These are phyloP conservation scores for Monoplex corrugatus DNA, from an alignment of 2,888 invertebrate species.

Conservation along the genomic window DNA sequence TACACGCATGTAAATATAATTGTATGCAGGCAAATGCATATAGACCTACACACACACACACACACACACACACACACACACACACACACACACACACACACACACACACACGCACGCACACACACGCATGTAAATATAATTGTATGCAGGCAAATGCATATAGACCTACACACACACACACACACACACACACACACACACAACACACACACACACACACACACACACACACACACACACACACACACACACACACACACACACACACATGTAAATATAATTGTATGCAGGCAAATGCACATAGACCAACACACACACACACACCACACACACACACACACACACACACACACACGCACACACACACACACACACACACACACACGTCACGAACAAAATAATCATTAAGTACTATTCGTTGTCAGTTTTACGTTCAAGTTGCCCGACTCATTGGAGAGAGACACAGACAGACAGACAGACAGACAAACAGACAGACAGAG, in stretches of 20 bases:
- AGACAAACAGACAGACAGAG: background rate
- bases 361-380: background rate
- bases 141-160: background rate
- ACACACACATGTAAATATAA: background rate
- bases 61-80: background rate
- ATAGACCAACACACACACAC: background rate
- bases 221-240: too few relatives aligned
- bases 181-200: too few relatives aligned
- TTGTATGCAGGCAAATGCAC: background rate
- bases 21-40: too few relatives aligned
- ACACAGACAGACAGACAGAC: background rate
- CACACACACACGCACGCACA: background rate
- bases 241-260: too few relatives aligned
- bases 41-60: background rate
- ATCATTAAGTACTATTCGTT: too few relatives aligned
- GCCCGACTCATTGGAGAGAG: too few relatives aligned
- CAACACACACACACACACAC: too few relatives aligned
- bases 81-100: background rate
- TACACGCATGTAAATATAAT: too few relatives aligned
- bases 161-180: too few relatives aligned
- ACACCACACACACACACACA: background rate
- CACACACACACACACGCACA: background rate
- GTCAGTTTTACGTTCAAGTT: too few relatives aligned
- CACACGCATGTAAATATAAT: background rate
- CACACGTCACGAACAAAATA: background rate